Evolutionary conservation across 2,113 vertebrate genomes (phyloP).

Genomic region (Vombatus ursinus): DNA sequence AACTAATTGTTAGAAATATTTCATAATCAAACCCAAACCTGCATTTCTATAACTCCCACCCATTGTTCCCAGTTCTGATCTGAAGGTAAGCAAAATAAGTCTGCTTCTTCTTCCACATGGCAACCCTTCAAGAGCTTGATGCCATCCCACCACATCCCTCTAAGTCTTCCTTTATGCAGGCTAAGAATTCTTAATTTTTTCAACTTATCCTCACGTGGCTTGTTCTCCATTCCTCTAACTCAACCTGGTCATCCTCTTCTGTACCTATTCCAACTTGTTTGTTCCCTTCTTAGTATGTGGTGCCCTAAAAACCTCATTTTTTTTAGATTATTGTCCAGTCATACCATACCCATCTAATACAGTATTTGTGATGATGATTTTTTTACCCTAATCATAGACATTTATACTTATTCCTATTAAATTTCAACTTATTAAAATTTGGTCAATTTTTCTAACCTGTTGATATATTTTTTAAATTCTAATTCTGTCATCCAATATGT

Average conservation of each 20-base stretch:
- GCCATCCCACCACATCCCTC: background rate
- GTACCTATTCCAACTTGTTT: background rate
- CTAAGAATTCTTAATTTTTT: background rate
- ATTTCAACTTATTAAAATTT: background rate
- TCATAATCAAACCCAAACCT: background rate
- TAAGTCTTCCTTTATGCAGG: background rate
- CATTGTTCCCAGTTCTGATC: background rate
- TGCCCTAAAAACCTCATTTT: background rate
- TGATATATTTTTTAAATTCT: background rate
- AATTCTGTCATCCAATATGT: background rate
- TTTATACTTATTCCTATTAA: background rate
- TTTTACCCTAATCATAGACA: background rate
- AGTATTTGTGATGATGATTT: background rate
- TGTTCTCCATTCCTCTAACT: background rate
- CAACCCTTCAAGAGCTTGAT: background rate
- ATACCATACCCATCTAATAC: background rate
- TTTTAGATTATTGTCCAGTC: background rate
- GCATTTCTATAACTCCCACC: background rate
- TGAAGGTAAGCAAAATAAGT: background rate
- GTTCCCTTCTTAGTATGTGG: background rate
- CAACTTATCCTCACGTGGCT: background rate
- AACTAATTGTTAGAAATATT: background rate
- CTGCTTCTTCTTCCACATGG: background rate
- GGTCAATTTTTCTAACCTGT: background rate
- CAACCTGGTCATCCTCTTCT: background rate